A percentile compares a stretch with the other conserved stretches of the same genome.
Evolutionary conservation across 2,888 invertebrate species (phyloP).

Genomic region (Dryadula phaetusa): DNA sequence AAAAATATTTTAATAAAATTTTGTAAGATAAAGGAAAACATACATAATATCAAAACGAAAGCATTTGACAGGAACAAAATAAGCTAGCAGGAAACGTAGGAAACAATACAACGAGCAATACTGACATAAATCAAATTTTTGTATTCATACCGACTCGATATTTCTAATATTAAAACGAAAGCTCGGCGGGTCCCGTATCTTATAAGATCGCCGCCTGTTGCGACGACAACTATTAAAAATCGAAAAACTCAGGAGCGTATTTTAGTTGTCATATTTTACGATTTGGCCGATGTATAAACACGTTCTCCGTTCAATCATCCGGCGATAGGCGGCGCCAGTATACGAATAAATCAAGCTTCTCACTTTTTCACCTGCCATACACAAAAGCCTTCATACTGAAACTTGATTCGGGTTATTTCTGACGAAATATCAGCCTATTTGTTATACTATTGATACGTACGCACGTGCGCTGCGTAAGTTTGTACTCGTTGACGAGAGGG

Average conservation of each 20-base stretch:
- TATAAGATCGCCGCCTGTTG: conserved; percentile 54
- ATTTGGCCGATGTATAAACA: conserved; percentile 79
- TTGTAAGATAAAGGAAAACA: conserved; percentile 22
- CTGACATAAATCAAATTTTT: conserved; percentile 73
- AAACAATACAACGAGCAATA: conserved; percentile 70
- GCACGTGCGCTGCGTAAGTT: conserved; percentile 81
- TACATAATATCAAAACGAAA: conserved; percentile 49
- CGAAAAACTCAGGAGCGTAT: conserved; percentile 61
- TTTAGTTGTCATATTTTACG: conserved; percentile 79
- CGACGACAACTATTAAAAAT: conserved; percentile 55
- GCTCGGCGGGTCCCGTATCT: conserved; percentile 57
- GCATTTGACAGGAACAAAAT: conserved; percentile 71
- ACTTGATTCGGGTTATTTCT: conserved; percentile 84
- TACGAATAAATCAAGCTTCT: conserved; percentile 81
- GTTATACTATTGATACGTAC: conserved; percentile 83
- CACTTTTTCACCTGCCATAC: conserved; percentile 85
- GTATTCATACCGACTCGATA: conserved; percentile 58
- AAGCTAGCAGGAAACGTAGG: conserved; percentile 59
- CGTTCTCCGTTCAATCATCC: conserved; percentile 81
- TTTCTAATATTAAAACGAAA: conserved; percentile 68
- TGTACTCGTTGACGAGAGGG: conserved; percentile 80
- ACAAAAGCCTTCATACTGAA: conserved; percentile 82
- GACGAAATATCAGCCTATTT: conserved; percentile 84
- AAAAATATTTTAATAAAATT: conserved; percentile 22
- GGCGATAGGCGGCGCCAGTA: conserved; percentile 78